Percentiles rank a stretch among this genome's conserved stretches.
phyloP scores from a whole-genome alignment of 2,888 invertebrate species.

The Stictocephala bisonia region DNA sequence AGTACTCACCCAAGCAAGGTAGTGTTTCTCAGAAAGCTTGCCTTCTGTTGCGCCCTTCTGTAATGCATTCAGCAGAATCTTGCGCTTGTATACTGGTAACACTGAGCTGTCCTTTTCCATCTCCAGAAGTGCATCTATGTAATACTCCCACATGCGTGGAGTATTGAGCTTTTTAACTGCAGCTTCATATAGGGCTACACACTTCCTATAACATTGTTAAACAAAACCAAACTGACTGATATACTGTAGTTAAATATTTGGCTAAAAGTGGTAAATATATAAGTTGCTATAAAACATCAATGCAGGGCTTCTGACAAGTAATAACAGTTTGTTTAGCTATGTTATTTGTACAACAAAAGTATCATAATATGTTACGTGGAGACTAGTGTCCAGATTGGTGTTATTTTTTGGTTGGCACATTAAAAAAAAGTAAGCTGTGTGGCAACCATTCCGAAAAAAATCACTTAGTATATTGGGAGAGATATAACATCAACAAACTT shows the following conservation, averaged over 20 bases:
- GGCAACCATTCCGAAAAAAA: too few relatives aligned
- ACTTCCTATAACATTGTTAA: slow-evolving; percentile 59
- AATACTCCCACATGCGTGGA: slow-evolving; percentile 69
- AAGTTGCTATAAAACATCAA: background rate
- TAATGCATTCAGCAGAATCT: slow-evolving; percentile 67
- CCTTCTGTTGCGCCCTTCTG: slow-evolving; percentile 66
- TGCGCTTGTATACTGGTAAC: slow-evolving; percentile 66
- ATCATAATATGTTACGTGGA: too few relatives aligned
- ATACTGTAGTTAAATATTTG: background rate
- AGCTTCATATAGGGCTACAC: slow-evolving; percentile 67
- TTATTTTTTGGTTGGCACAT: too few relatives aligned
- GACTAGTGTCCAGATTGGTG: too few relatives aligned
- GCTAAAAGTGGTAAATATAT: background rate
- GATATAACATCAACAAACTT: too few relatives aligned
- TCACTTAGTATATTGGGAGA: too few relatives aligned
- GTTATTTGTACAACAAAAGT: too few relatives aligned
- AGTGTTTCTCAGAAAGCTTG: slow-evolving; percentile 67
- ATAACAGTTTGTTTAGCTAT: too few relatives aligned
- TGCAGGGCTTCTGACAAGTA: too few relatives aligned
- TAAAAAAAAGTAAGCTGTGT: too few relatives aligned
- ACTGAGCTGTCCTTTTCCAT: slow-evolving; percentile 66
- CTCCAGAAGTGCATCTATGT: slow-evolving; percentile 70
- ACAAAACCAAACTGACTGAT: background rate
- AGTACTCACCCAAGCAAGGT: slow-evolving; percentile 65
- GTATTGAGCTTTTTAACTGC: slow-evolving; percentile 67